Evolutionary conservation across 2,797 vertebrate species (phyloP), one percentile per base, ranked within the genome.

Genomic region (Trachurus trachurus): DNA sequence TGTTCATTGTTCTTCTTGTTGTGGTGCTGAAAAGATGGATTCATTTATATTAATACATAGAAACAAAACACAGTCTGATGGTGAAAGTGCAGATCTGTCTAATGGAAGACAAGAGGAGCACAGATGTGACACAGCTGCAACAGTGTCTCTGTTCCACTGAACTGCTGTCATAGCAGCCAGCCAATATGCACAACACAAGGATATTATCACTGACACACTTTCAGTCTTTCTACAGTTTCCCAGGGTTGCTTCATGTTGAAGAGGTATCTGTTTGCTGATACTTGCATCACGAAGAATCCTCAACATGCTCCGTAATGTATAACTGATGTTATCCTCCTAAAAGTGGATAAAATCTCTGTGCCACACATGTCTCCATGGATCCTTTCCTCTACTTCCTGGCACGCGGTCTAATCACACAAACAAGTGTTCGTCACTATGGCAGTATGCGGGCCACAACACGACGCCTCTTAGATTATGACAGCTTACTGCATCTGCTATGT

Each of bases 401-500:
- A 72, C 12, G 58, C 39, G 9, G 74, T 37, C 9, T 54, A 75
- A 84, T 92, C 74, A 45, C 71, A 78, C 60, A 81, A 79, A 77
- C 80, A 74, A 79, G 59, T 68, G 56, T 57, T 47, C 73, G 6
- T 86, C 82, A 71, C 77, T 54, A 42, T 68, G 82, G 80, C 82
- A 84, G 71, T 7, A 34, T 39, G 61, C n/a, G 26, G 69, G 39
- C 77, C 2, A 4, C 34, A 66, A 77, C 66, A 83, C 82, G 88
- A 91, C 60, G 78, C 75, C 86, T 81, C 65, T 53, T 70, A 59
- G 85, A 59, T 87, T 81, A 69, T 77, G 78, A 81, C 78, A 50
- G 64, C 65, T 68, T n/a, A 61, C 64, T n/a, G 72, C 88, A 89
- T 92, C 90, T 93, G 91, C 71, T 82, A 1, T 6, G 68, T 26